A percentile compares a stretch with the other conserved stretches of the same genome.
Conservation (phyloP, 92 coral and sea anemone species). For the Plumapathes pennacea region DNA sequence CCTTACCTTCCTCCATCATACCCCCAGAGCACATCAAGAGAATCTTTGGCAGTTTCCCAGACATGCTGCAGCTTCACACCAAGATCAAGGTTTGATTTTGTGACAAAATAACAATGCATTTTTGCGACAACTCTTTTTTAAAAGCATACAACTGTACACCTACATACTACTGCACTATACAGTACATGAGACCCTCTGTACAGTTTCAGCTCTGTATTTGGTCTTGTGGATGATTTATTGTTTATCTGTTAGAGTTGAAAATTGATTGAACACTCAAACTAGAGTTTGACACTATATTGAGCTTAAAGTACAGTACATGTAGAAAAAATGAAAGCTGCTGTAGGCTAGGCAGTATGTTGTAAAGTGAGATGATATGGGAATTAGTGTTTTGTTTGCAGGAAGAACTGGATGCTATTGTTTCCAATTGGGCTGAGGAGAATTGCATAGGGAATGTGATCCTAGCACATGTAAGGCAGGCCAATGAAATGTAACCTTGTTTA, state of each 20-base stretch:
- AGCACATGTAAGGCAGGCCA: conserved; percentile 57
- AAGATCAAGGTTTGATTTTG: conserved; percentile 74
- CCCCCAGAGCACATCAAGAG: conserved; percentile 96
- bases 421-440: conserved; percentile 87
- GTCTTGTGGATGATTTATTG: no score
- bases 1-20: no score
- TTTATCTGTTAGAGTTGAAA: no score
- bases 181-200: no score
- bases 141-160: no score
- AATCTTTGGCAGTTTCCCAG: conserved; percentile 99
- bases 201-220: no score
- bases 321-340: neutral
- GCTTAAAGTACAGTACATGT: no score
- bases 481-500: neutral
- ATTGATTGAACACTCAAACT: no score
- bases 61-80: conserved; percentile 89
- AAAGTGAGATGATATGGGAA: no score
- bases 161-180: no score
- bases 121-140: no score
- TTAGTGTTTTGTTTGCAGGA: conserved; percentile 15
- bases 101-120: neutral
- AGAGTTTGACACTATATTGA: no score
- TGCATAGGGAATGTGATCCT: conserved; percentile 87
- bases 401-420: conserved; percentile 76
- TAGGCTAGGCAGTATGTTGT: neutral